Evolutionary conservation across 2,888 invertebrate species (phyloP), one percentile per base, ranked within the genome.

Genomic region (Troilus luridus): DNA sequence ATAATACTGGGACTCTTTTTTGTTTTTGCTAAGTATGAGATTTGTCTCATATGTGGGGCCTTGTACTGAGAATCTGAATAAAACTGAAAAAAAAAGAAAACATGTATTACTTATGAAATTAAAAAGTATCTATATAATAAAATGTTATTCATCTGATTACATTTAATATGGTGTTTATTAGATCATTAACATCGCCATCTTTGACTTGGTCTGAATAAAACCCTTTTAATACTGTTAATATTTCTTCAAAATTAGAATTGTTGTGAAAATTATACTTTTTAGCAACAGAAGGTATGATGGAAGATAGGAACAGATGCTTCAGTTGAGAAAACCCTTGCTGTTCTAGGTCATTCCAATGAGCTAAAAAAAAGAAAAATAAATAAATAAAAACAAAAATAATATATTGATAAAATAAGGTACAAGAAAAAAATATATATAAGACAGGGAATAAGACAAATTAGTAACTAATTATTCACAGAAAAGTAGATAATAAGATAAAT

Each of bases 271-370:
- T 93, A 93, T 95, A 95, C 85, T 94, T 94, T 92, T 94, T 94
- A 91, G 96, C 94, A 41, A 96, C 94, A 93, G 95, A 95, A 0
- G 96, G 96, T 93, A 97, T 94, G 90, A 95, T 94, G 77, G 95
- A 95, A 91, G 95, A 94, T 92, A 95, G 95, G 85, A 96, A 95
- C 93, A 96, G 96, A 91, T 95, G 95, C 91, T 95, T 95, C 67
- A 96, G 94, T 89, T 95, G 95, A 88, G 94, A 93, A 89, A 95
- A 94, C 24, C 95, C 95, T 93, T 95, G 95, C 91, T 95, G 95
- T 14, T 95, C 94, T 92, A 96, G 94, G 92, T 96, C 95, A 90
- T 95, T 94, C 95, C 96, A 96, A 93, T 95, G 95, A 93, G 95
- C 95, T 95, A 95, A n/a, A 91, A 90, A 10, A 90, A 14, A 60